Percentiles rank a stretch among this genome's conserved stretches.
Evolutionary conservation across 2,113 vertebrate species (phyloP).

Genomic region (Electrona antarctica): DNA sequence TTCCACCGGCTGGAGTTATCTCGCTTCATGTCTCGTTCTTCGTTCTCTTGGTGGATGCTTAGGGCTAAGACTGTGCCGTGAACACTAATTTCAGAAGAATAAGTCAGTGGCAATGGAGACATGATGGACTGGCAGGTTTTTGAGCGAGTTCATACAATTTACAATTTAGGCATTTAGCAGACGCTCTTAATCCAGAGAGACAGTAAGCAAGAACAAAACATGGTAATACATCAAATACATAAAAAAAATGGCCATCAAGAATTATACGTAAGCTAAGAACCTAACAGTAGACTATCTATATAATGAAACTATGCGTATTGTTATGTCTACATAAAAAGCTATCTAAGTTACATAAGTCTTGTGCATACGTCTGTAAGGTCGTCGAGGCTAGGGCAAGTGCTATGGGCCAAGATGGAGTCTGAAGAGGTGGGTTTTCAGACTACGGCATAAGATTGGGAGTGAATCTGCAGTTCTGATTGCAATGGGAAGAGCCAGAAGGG

Average conservation of each 20-base stretch:
- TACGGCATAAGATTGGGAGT: no score
- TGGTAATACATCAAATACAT: no score
- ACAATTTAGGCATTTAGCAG: neutral
- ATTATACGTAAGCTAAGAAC: no score
- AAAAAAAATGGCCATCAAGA: no score
- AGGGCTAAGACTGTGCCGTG: conserved; percentile 8
- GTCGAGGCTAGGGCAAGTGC: no score
- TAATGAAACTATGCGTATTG: neutral
- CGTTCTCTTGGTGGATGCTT: conserved; percentile 3
- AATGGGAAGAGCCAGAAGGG: neutral
- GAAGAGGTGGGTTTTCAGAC: no score
- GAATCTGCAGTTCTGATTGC: no score
- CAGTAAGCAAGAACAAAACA: no score
- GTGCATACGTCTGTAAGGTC: neutral
- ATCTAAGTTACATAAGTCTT: neutral
- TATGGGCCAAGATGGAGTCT: no score
- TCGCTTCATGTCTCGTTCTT: neutral
- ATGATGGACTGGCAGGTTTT: neutral
- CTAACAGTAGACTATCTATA: no score
- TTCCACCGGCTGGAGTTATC: neutral
- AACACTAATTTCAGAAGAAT: conserved; percentile 17
- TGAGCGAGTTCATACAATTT: neutral
- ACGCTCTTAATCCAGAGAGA: neutral
- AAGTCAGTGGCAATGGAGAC: neutral
- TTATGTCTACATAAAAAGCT: no score